A percentile compares a stretch with the other conserved stretches of the same genome.
These are phyloP conservation scores for Excalfactoria chinensis DNA, from an alignment of 2,113 vertebrate species.

Conservation along the genomic window DNA sequence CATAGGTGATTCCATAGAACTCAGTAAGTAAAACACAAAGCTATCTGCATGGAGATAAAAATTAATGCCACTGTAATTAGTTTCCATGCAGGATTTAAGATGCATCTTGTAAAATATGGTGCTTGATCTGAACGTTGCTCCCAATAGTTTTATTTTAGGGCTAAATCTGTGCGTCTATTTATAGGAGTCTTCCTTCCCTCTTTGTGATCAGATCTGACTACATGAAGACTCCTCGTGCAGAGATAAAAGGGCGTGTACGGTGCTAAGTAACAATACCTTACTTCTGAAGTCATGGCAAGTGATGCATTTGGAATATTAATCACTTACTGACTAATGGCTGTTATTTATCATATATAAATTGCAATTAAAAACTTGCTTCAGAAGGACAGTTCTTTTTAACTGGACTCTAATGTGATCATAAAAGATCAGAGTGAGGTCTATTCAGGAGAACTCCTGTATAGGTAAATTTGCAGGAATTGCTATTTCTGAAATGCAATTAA, in stretches of 20 bases:
- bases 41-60: neutral
- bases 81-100: neutral
- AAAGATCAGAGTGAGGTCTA: neutral
- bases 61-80: neutral
- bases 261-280: conserved; percentile 22
- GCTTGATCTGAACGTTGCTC: neutral
- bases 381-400: neutral
- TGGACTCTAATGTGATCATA: neutral
- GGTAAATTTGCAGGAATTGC: neutral
- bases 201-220: neutral
- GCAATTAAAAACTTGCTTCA: neutral
- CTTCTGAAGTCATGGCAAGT: conserved; percentile 41
- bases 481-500: neutral
- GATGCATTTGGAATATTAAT: conserved; percentile 38
- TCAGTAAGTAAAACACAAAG: neutral
- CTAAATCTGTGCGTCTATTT: neutral
- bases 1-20: neutral
- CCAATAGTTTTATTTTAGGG: neutral
- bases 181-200: neutral
- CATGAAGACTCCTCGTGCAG: neutral
- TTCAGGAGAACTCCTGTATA: neutral
- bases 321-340: conserved; percentile 28
- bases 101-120: neutral
- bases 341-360: conserved; percentile 10
- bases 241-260: conserved; percentile 30